Conservation (phyloP, 2,797 vertebrate genomes). For the Labroides dimidiatus region DNA sequence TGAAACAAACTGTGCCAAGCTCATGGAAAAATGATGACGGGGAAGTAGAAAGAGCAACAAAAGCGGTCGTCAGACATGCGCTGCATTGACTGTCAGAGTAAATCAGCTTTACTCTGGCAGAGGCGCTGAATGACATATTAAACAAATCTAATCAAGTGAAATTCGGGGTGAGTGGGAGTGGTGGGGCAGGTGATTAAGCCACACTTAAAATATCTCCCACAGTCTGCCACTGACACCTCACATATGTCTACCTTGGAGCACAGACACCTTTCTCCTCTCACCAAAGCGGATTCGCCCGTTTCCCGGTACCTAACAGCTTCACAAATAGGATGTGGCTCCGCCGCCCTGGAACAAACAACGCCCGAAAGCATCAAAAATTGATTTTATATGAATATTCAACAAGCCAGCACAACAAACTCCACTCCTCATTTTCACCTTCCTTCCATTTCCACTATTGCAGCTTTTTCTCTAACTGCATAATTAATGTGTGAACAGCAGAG, state of each 20-base stretch:
- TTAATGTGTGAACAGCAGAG: constrained; percentile 87
- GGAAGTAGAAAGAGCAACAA: constrained; percentile 57
- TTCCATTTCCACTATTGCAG: constrained; percentile 84
- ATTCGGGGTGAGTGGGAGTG: constrained; percentile 45
- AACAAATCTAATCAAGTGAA: constrained; percentile 60
- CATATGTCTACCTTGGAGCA: constrained; percentile 70
- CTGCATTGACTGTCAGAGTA: constrained; percentile 52
- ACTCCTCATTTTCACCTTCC: constrained; percentile 92
- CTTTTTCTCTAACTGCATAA: constrained; percentile 92
- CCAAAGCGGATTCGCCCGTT: constrained; percentile 74
- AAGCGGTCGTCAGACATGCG: constrained; percentile 57
- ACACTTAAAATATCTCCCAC: constrained; percentile 61
- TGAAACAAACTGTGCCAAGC: constrained; percentile 75
- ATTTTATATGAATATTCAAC: constrained; percentile 92
- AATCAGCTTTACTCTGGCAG: constrained; percentile 24
- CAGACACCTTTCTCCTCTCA: constrained; percentile 76
- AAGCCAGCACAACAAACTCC: constrained; percentile 75
- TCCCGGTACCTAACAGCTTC: constrained; percentile 82
- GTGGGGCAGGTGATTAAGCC: constrained; percentile 47
- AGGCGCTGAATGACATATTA: constrained; percentile 46
- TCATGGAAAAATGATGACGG: constrained; percentile 67
- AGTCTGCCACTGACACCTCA: constrained; percentile 64
- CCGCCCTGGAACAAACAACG: constrained; percentile 88
- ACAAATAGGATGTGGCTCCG: constrained; percentile 82
- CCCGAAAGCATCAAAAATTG: constrained; percentile 88